phyloP scores from a whole-genome alignment of 2,113 vertebrate species.

The Equus quagga region DNA sequence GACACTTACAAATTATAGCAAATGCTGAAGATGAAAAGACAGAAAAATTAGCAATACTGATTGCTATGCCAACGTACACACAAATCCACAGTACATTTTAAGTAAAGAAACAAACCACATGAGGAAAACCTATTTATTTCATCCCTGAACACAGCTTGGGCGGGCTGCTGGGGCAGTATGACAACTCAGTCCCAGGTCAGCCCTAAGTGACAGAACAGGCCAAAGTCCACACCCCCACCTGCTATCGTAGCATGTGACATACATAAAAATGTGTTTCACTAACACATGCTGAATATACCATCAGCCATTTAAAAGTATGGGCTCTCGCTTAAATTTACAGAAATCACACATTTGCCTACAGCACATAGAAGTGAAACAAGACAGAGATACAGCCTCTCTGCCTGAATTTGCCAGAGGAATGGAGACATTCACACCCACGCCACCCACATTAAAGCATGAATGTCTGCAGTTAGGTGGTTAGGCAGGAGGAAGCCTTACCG shows the following conservation, averaged over 20 bases:
- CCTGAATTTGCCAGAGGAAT: neutral
- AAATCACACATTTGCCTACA: neutral
- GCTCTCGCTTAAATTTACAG: neutral
- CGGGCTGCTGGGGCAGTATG: neutral
- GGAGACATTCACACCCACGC: neutral
- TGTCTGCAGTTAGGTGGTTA: too few relatives aligned
- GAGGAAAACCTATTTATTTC: neutral
- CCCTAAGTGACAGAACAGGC: neutral
- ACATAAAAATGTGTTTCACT: neutral
- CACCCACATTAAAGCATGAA: neutral
- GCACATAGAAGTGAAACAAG: neutral
- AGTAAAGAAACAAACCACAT: neutral
- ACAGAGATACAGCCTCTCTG: neutral
- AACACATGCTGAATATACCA: neutral
- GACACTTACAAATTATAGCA: neutral
- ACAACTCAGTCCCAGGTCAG: neutral
- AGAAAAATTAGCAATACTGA: neutral
- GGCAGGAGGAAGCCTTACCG: neutral
- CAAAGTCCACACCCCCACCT: neutral
- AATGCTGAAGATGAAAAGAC: neutral
- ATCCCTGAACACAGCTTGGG: neutral
- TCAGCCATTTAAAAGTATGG: neutral
- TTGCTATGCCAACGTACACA: neutral
- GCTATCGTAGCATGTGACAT: neutral
- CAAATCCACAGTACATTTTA: neutral